Evolutionary conservation across 2,888 invertebrate genomes (phyloP).

Genomic region (Meghimatium bilineatum): DNA sequence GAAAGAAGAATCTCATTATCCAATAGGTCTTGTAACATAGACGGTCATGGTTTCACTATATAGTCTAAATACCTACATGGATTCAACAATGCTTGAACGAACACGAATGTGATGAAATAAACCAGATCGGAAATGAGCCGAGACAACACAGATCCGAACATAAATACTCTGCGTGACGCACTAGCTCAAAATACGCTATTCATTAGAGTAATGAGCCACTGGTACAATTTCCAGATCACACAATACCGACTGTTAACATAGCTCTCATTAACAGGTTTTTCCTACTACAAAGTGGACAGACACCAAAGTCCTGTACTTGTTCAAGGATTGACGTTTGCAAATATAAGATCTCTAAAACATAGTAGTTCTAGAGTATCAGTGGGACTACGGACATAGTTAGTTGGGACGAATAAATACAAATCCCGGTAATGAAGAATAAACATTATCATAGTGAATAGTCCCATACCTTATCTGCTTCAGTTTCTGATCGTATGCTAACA

Average conservation of each 20-base stretch:
- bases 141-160: too few species aligned
- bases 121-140: too few species aligned
- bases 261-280: not conserved
- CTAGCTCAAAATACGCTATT: not conserved
- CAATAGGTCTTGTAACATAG: too few species aligned
- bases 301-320: not conserved
- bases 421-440: constrained; percentile 3
- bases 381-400: not conserved
- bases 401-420: not conserved
- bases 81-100: too few species aligned
- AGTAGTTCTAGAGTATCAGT: not conserved
- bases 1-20: too few species aligned
- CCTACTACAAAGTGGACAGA: not conserved
- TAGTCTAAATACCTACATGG: too few species aligned
- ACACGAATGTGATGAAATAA: too few species aligned
- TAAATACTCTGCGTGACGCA: not conserved
- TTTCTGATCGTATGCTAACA: not conserved
- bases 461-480: not conserved
- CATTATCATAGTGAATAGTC: not conserved
- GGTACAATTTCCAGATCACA: not conserved
- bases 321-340: not conserved
- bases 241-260: not conserved
- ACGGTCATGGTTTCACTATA: too few species aligned
- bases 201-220: not conserved
- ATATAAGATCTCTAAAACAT: not conserved